Evolutionary conservation across 1,140 invertebrate genomes (phyloP), one percentile per base, ranked within the genome.

Genomic region (Plectus sambesii): DNA sequence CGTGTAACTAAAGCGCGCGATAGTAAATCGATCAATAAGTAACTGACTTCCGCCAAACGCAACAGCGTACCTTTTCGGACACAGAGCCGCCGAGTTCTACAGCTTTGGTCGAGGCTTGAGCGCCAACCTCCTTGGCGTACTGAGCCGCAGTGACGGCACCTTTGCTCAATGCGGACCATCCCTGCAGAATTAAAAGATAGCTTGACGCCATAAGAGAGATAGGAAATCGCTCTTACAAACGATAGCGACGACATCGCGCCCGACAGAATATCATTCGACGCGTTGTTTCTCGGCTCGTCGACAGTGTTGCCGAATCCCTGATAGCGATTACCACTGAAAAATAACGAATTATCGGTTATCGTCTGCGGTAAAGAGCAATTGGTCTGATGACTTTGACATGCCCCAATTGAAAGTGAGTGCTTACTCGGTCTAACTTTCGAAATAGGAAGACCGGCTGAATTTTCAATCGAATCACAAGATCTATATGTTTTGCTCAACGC

Each of bases 211-310:
- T 1, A 8, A 17, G 24, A 19, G 23, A 49, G 12, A 52, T 51
- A 35, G 12, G 27, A 2, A 15, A 15, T 12, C 12, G 17, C 24
- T 1, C 2, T 1, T 2, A 12, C 48, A 50, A 69, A 51, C 3
- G 63, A 67, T 12, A 66, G 42, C 5, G 61, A 64, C 20, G 56
- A 55, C 56, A 66, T 52, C 15, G 66, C 66, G 36, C 63, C 66
- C 5, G 57, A 25, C 8, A 66, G 49, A 12, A 66, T 25, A 47
- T 66, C 63, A 46, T 53, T 35, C 12, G n/a, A n/a, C n/a, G 49
- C 19, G 22, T 49, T 38, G 8, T 15, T 42, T 29, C 20, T 46
- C 54, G 61, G 51, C 5, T 33, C 38, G 47, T 58, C 56, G 17
- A 49, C 44, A 0, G 63, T 66, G 43, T 66, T 66, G 26, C 63